Percentiles rank a stretch among this genome's conserved stretches.
phyloP scores from a whole-genome alignment of 2,888 invertebrate genomes.

The Ceriagrion tenellum region DNA sequence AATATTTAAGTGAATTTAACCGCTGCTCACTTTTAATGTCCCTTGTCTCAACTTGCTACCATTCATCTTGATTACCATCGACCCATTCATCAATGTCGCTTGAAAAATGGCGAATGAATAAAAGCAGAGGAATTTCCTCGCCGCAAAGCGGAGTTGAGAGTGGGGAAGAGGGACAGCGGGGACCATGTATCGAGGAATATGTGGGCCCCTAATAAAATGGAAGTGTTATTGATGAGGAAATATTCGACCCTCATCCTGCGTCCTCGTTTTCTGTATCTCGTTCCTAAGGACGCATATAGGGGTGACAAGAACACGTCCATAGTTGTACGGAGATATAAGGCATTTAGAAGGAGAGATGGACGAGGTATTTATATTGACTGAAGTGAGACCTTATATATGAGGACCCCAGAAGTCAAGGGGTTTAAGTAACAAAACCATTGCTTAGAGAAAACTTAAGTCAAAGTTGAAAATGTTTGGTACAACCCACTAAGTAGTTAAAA shows the following conservation, averaged over 20 bases:
- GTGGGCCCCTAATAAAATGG: neutral
- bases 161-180: neutral
- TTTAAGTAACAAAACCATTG: too few species aligned
- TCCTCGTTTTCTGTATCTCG: neutral
- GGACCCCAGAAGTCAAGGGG: too few species aligned
- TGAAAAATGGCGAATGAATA: slow-evolving; percentile 56
- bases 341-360: neutral
- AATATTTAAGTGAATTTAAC: slow-evolving; percentile 61
- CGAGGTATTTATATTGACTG: too few species aligned
- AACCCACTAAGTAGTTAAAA: too few species aligned
- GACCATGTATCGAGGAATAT: slow-evolving; percentile 45
- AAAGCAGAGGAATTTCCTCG: neutral
- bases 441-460: too few species aligned
- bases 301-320: neutral
- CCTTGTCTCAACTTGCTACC: slow-evolving; percentile 57
- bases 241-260: neutral
- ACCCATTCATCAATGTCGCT: slow-evolving; percentile 58
- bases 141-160: neutral
- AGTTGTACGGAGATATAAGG: neutral
- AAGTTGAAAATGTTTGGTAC: too few species aligned
- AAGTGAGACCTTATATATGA: too few species aligned
- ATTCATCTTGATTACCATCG: slow-evolving; percentile 65
- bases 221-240: neutral
- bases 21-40: slow-evolving; percentile 45
- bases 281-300: neutral